Conservation (phyloP, 2,888 invertebrate genomes). For the Hofmannophila pseudospretella region DNA sequence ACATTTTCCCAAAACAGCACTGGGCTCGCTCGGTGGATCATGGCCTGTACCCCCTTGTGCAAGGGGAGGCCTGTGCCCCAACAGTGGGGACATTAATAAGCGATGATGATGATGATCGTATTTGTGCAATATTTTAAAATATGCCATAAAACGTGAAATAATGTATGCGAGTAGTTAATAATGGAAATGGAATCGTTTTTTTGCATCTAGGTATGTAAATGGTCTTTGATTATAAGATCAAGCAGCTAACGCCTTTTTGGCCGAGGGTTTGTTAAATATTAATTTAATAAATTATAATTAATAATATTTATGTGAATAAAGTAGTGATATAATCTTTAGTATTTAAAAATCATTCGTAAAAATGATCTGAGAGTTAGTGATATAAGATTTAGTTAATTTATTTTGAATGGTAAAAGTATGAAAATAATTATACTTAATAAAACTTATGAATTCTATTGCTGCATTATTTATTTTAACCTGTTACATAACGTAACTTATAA, state of each 20-base stretch:
- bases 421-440: conserved; percentile 20
- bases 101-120: no score
- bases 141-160: no score
- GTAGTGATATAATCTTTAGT: conserved; percentile 14
- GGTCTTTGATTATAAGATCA: conserved; percentile 18
- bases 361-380: conserved; percentile 41
- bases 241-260: conserved; percentile 38
- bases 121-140: no score
- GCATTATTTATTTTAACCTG: background rate
- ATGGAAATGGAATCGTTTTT: no score
- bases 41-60: no score
- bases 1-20: no score
- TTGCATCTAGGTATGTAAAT: no score
- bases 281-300: conserved; percentile 17
- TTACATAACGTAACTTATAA: no score
- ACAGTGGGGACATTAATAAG: no score
- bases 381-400: conserved; percentile 38
- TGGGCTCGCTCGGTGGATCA: no score
- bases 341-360: conserved; percentile 12
- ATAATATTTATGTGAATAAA: conserved; percentile 40
- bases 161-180: no score
- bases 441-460: conserved; percentile 10
- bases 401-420: conserved; percentile 28
- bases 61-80: no score
- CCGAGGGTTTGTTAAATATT: conserved; percentile 25